Evolutionary conservation across 2,888 invertebrate genomes (phyloP).

Genomic region (Caenorhabditis macrosperma): DNA sequence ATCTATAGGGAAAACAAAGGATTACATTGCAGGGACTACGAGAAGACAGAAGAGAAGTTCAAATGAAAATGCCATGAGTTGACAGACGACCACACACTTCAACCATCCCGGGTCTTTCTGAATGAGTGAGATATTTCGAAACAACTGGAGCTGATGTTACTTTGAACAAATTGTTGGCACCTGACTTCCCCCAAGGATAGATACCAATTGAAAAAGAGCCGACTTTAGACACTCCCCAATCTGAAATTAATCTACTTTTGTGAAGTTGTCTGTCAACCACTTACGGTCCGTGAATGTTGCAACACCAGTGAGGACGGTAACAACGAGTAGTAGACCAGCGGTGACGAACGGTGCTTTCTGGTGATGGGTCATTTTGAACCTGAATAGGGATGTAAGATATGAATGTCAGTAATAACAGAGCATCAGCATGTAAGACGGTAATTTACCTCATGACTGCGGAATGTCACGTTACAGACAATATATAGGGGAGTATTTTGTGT

Average conservation of each 20-base stretch:
- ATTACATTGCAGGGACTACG: slow-evolving; percentile 50
- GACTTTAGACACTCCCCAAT: slow-evolving; percentile 35
- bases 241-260: slow-evolving; percentile 9
- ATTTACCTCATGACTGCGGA: slow-evolving; percentile 25
- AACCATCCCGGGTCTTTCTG: slow-evolving; percentile 51
- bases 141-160: slow-evolving; percentile 1
- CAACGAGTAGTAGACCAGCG: slow-evolving; percentile 36
- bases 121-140: not conserved
- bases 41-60: slow-evolving; percentile 51
- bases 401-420: too few relatives aligned
- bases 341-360: slow-evolving; percentile 52
- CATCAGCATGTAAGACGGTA: too few relatives aligned
- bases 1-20: not conserved
- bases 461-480: slow-evolving; percentile 10
- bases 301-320: slow-evolving; percentile 50
- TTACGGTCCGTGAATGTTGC: slow-evolving; percentile 55
- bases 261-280: too few relatives aligned
- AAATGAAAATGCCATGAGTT: slow-evolving; percentile 52
- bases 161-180: slow-evolving; percentile 26
- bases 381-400: slow-evolving; percentile 1
- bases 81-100: slow-evolving; percentile 58
- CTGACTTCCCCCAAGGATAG: slow-evolving; percentile 49
- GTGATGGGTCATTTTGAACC: slow-evolving; percentile 45
- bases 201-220: slow-evolving; percentile 25
- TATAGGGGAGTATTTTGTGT: slow-evolving; percentile 14